Base-by-base conservation (phyloP, 1,140 invertebrate species). In the Triops longicaudatus region DNA sequence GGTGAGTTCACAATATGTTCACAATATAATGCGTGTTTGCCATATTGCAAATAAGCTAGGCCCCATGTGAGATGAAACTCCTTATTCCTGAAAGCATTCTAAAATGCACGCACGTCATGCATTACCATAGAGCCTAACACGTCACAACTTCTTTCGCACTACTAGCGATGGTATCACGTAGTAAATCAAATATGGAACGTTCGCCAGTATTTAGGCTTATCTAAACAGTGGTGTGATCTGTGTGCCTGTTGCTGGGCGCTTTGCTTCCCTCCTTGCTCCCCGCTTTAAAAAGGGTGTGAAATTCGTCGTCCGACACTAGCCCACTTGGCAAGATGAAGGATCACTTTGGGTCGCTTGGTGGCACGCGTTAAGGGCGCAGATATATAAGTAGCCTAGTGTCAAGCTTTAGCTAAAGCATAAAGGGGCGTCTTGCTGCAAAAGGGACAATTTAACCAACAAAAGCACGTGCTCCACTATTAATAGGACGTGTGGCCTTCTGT, bases 401-500 rank as follows among this genome's bases (percentile, higher is more conserved):
- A 63, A 63, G 50, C 50, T 63, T 63, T 63, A 63, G 50, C 50
- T 63, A 9, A 63, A 63, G 14, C 50, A 63, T 63, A 63, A 63
- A 63, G 50, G 50, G 50, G 22, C 10, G 50, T 17, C 50, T 63
- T 63, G 50, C 50, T 63, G 50, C 50, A 10, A 63, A 63, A 63
- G 50, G 50, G n/a, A 22, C 50, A 63, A 63, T 63, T 63, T 63
- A 63, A 63, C 50, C 50, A 63, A 63, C 50, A 63, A 63, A 63
- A 14, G 50, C 50, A 63, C 50, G 50, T 63, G 50, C 50, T 63
- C 50, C 14, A 63, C 50, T 63, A 63, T 63, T 63, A 63, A 63
- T 63, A 63, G 50, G 50, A 63, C 50, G 14, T 63, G 50, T 63
- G 50, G 50, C 50, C 31, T 63, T 22, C 50, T 63, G 50, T 63